Percentiles rank a stretch among this genome's conserved stretches.
Evolutionary conservation across 2,888 invertebrate genomes (phyloP).

Genomic region (Blomia tropicalis): DNA sequence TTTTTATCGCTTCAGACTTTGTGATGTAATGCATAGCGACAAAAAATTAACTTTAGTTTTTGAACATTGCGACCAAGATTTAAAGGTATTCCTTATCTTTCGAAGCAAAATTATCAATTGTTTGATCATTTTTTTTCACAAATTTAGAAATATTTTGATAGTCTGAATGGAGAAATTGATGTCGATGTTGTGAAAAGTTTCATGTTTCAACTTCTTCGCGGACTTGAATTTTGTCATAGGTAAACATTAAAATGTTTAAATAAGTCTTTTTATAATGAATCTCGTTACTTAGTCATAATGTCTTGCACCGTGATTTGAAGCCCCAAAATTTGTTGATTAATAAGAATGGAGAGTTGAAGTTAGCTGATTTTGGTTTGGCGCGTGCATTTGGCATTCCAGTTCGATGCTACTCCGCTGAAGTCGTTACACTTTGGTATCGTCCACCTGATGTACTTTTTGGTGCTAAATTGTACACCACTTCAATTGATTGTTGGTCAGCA

Average conservation of each 20-base stretch:
- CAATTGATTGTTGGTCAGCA: conserved; percentile 95
- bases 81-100: conserved; percentile 44
- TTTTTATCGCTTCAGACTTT: conserved; percentile 45
- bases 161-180: conserved; percentile 93
- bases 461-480: conserved; percentile 93
- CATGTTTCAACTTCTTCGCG: conserved; percentile 73
- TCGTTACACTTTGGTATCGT: conserved; percentile 46
- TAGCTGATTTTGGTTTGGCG: conserved; percentile 96
- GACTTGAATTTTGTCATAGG: conserved; percentile 90
- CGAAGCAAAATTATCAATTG: neutral
- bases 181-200: conserved; percentile 64
- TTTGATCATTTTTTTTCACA: too few relatives aligned
- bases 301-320: conserved; percentile 83
- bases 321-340: conserved; percentile 94
- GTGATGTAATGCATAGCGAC: conserved; percentile 93
- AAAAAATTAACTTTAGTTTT: conserved; percentile 93
- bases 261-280: too few relatives aligned
- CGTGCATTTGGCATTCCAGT: conserved; percentile 98
- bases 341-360: conserved; percentile 77
- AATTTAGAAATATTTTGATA: conserved; percentile 78
- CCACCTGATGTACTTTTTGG: conserved; percentile 98
- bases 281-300: conserved; percentile 55
- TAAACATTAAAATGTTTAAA: neutral
- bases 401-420: conserved; percentile 96
- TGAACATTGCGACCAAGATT: conserved; percentile 90